Evolutionary conservation across 2,113 vertebrate genomes (phyloP).

Genomic region (Micronycteris hirsuta): DNA sequence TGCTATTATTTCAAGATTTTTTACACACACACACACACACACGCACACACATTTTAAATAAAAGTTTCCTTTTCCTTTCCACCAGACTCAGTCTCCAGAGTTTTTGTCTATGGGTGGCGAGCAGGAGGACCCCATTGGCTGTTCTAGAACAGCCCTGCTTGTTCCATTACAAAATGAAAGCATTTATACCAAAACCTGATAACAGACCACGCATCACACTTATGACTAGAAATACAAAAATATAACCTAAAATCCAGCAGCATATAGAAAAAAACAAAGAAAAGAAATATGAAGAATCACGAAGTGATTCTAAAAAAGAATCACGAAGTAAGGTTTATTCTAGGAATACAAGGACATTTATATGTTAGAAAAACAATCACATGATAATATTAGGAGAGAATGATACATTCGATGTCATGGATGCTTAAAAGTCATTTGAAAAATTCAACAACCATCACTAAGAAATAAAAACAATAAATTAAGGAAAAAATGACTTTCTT

Average conservation of each 20-base stretch:
- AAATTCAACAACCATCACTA: not conserved
- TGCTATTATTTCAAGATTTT: too few relatives aligned
- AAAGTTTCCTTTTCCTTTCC: too few relatives aligned
- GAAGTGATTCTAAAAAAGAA: too few relatives aligned
- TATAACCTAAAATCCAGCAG: not conserved
- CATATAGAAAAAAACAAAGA: not conserved
- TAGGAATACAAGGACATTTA: not conserved
- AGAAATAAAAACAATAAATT: not conserved
- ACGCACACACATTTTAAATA: too few relatives aligned
- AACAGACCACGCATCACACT: not conserved
- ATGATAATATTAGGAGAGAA: not conserved
- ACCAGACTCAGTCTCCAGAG: too few relatives aligned
- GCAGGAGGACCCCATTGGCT: too few relatives aligned
- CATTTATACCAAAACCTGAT: not conserved
- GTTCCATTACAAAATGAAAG: not conserved
- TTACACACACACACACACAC: too few relatives aligned
- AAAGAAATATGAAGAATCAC: not conserved
- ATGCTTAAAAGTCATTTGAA: not conserved
- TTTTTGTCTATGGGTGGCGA: too few relatives aligned
- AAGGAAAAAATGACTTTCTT: not conserved
- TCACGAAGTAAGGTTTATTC: not conserved
- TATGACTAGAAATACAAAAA: not conserved
- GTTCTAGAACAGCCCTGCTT: too few relatives aligned
- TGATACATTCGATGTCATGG: not conserved
- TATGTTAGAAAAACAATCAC: not conserved